phyloP scores from a whole-genome alignment of 1,140 invertebrate genomes.

The Nylanderia fulva region DNA sequence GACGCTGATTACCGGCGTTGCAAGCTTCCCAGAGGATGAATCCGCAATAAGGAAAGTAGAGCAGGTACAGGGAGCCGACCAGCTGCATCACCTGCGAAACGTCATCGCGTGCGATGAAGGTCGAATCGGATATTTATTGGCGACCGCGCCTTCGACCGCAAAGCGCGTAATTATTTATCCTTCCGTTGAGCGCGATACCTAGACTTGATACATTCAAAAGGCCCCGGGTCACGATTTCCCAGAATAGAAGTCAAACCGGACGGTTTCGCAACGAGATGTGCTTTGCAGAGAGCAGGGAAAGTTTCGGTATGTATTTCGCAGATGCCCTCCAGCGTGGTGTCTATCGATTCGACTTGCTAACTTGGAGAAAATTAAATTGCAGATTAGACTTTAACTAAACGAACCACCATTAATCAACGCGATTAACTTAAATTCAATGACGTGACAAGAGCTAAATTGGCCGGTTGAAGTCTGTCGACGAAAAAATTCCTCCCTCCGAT shows the following conservation, averaged over 20 bases:
- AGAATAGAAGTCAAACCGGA: constrained; percentile 6
- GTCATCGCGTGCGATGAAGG: neutral
- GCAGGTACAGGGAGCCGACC: constrained; percentile 89
- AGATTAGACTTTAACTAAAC: constrained; percentile 40
- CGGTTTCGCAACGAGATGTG: neutral
- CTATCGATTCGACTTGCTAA: constrained; percentile 58
- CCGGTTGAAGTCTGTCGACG: neutral
- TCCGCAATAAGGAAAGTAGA: constrained; percentile 91
- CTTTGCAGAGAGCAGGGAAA: neutral
- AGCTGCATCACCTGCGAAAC: constrained; percentile 87
- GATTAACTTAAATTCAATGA: constrained; percentile 32
- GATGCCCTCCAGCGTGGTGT: constrained; percentile 12
- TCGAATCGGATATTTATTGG: neutral
- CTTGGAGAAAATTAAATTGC: constrained; percentile 39
- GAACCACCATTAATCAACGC: neutral
- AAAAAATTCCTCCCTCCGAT: neutral
- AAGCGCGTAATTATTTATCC: constrained; percentile 7
- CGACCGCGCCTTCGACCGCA: neutral
- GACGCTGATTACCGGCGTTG: constrained; percentile 80
- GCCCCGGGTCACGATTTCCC: neutral
- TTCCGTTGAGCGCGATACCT: neutral
- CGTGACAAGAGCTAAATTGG: constrained; percentile 3
- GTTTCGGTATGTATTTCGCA: constrained; percentile 10
- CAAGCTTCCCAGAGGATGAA: constrained; percentile 89
- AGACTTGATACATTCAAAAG: constrained; percentile 17